These are phyloP conservation scores for Labeo rohita DNA, from an alignment of 2,113 vertebrate genomes.

Conservation along the genomic window DNA sequence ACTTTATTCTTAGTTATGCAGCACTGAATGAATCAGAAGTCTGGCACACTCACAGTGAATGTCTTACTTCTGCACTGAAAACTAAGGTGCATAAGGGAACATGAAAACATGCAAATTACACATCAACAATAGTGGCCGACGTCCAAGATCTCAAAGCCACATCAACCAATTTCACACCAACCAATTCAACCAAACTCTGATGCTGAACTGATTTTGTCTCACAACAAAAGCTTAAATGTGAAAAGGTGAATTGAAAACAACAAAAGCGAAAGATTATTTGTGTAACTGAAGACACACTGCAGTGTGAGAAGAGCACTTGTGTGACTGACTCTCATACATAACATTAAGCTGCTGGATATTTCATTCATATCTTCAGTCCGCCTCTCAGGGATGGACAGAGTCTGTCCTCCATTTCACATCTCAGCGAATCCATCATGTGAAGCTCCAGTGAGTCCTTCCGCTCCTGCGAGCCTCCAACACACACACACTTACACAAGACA, in stretches of 20 bases:
- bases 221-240: neutral
- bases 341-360: conserved; percentile 47
- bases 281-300: neutral
- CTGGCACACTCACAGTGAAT: neutral
- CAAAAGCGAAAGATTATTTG: neutral
- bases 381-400: conserved; percentile 52
- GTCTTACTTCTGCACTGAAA: neutral
- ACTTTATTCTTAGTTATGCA: neutral
- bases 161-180: neutral
- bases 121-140: neutral
- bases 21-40: no score
- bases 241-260: neutral
- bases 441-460: conserved; percentile 53
- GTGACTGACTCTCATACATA: conserved; percentile 21
- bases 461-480: conserved; percentile 11
- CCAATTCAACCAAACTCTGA: neutral
- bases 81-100: neutral
- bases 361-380: conserved; percentile 46
- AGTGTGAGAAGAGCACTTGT: neutral
- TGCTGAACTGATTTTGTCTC: neutral
- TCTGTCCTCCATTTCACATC: conserved; percentile 62
- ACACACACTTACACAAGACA: conserved; percentile 15
- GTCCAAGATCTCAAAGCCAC: neutral
- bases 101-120: neutral
- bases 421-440: conserved; percentile 54